phyloP scores from a whole-genome alignment of 1,140 invertebrate genomes.

The Drosophila carrolli region DNA sequence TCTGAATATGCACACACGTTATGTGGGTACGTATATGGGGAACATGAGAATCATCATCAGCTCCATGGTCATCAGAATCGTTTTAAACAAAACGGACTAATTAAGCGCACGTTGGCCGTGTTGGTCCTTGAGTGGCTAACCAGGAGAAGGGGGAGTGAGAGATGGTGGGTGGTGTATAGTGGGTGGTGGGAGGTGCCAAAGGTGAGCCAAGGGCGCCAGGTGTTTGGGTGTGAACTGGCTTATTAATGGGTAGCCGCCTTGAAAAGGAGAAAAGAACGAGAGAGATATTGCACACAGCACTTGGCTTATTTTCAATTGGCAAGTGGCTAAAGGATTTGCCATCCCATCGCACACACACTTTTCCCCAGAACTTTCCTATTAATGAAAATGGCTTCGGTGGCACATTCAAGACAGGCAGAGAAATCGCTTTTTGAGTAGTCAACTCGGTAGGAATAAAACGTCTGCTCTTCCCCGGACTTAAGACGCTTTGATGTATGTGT shows the following conservation, averaged over 20 bases:
- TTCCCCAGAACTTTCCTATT: slow-evolving; percentile 8
- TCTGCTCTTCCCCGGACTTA: slow-evolving; percentile 36
- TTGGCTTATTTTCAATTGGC: slow-evolving; percentile 29
- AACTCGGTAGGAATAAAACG: slow-evolving; percentile 3
- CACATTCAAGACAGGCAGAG: slow-evolving; percentile 19
- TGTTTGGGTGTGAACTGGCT: slow-evolving; percentile 54
- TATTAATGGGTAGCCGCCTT: slow-evolving; percentile 32
- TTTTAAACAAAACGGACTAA: slow-evolving; percentile 82
- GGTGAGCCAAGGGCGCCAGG: slow-evolving; percentile 31
- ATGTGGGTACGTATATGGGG: background rate
- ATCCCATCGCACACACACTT: background rate
- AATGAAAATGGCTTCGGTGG: slow-evolving; percentile 27
- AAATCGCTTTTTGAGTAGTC: slow-evolving; percentile 71
- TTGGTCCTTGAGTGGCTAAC: slow-evolving; percentile 41
- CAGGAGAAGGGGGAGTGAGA: background rate
- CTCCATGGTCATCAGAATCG: slow-evolving; percentile 66
- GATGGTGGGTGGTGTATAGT: background rate
- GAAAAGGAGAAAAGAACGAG: slow-evolving; percentile 3
- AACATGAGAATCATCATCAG: slow-evolving; percentile 52
- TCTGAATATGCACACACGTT: slow-evolving; percentile 16
- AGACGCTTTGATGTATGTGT: slow-evolving; percentile 78
- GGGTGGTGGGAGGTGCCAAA: background rate
- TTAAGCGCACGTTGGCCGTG: slow-evolving; percentile 67
- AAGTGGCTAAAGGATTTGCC: slow-evolving; percentile 12
- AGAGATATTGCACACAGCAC: background rate